Percentiles rank a stretch among this genome's conserved stretches.
These are phyloP conservation scores for Tretioscincus oriximinensis DNA, from an alignment of 2,113 vertebrate species.

Conservation along the genomic window DNA sequence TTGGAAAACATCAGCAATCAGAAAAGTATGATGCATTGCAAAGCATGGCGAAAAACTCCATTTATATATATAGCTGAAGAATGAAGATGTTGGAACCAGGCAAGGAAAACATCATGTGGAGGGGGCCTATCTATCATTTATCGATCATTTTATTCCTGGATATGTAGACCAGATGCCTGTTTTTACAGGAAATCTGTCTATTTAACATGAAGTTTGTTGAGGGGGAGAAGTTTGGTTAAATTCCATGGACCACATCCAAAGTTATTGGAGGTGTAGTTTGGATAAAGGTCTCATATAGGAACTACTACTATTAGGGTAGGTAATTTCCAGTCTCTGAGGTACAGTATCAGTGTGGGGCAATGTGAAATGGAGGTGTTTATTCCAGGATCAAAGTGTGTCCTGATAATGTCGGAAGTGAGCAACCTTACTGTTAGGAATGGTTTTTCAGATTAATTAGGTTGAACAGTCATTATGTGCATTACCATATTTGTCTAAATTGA, in stretches of 20 bases:
- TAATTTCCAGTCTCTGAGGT: neutral
- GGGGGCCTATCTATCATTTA: no score
- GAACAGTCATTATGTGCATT: neutral
- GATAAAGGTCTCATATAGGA: no score
- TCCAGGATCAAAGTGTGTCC: neutral
- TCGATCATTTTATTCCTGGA: no score
- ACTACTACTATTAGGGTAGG: neutral
- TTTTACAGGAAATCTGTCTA: neutral
- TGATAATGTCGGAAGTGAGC: neutral
- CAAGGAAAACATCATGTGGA: no score
- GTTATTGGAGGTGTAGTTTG: neutral
- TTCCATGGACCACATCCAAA: neutral
- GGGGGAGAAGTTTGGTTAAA: neutral
- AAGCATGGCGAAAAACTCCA: no score
- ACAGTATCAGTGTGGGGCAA: neutral
- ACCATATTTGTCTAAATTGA: neutral
- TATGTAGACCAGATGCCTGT: no score
- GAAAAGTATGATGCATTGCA: no score
- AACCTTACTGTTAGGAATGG: neutral
- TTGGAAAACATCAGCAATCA: no score
- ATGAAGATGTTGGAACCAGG: no score
- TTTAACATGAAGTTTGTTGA: neutral
- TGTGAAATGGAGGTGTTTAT: neutral
- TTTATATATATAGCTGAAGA: no score
- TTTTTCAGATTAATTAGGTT: neutral